These are phyloP conservation scores for Hirudinaria manillensis DNA, from an alignment of 2,888 invertebrate genomes.

Conservation along the genomic window DNA sequence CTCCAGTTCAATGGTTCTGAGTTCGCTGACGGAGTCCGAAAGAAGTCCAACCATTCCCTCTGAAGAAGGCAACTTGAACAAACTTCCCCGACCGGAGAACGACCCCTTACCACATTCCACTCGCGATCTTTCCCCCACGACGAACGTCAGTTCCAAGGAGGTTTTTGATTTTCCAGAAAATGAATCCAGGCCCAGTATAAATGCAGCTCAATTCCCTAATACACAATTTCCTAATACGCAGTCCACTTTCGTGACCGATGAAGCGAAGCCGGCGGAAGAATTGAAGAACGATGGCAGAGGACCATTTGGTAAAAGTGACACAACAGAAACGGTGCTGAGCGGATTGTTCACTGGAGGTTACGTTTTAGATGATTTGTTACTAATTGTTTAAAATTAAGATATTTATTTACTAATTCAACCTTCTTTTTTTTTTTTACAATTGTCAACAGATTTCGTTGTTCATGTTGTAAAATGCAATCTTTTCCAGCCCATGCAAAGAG, in stretches of 20 bases:
- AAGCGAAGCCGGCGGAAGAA: no score
- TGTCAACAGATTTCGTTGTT: no score
- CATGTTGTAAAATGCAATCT: no score
- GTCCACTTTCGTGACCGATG: no score
- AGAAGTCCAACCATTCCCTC: background rate
- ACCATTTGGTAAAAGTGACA: constrained; percentile 13
- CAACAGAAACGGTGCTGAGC: constrained; percentile 13
- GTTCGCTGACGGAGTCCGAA: background rate
- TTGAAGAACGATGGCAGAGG: background rate
- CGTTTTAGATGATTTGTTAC: background rate
- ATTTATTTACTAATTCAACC: background rate
- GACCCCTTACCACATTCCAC: background rate
- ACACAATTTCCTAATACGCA: no score
- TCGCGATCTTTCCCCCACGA: no score
- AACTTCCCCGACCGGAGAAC: background rate
- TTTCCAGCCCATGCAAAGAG: no score
- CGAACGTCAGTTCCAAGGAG: no score
- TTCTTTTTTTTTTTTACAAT: no score
- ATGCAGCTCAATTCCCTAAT: no score
- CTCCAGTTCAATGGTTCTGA: constrained; percentile 1
- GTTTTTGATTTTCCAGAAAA: no score
- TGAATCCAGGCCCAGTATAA: no score
- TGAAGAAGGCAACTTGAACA: constrained; percentile 1
- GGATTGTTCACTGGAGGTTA: background rate
- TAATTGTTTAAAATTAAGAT: background rate